phyloP scores from a whole-genome alignment of 2,888 invertebrate species.

The Apotomis turbidana region DNA sequence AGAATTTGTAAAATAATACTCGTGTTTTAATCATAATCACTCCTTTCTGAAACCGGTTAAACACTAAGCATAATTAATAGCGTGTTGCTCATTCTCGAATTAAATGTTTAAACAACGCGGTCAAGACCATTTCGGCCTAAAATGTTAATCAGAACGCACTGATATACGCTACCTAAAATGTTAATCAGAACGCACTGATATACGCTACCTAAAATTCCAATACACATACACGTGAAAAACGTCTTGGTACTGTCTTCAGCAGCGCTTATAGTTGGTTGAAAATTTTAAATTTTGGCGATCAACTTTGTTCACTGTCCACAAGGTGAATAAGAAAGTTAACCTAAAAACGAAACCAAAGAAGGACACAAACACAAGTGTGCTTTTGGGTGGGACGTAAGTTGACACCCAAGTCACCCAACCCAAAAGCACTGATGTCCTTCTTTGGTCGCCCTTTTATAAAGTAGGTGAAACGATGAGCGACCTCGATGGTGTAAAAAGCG shows the following conservation, averaged over 20 bases:
- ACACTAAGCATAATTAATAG: not conserved
- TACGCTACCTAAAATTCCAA: not conserved
- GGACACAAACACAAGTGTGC: constrained; percentile 6
- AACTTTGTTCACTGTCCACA: constrained; percentile 5
- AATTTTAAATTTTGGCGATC: not conserved
- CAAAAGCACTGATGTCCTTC: too few relatives aligned
- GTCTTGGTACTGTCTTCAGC: not conserved
- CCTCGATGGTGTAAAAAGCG: constrained; percentile 9
- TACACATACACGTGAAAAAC: not conserved
- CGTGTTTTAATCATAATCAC: not conserved
- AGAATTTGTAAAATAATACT: too few relatives aligned
- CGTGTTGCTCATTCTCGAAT: constrained; percentile 21
- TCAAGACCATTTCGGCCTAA: constrained; percentile 31
- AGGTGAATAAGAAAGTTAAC: constrained; percentile 40
- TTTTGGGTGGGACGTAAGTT: not conserved
- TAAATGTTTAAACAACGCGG: constrained; percentile 29
- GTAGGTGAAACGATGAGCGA: not conserved
- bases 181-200: constrained; percentile 19
- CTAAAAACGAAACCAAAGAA: constrained; percentile 12
- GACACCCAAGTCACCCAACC: too few relatives aligned
- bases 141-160: constrained; percentile 28
- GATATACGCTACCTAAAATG: not conserved
- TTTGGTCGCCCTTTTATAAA: not conserved
- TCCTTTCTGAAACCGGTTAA: constrained; percentile 1
- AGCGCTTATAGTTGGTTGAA: not conserved